Evolutionary conservation across 1,140 invertebrate genomes (phyloP).

Genomic region (Lepidurus apus): DNA sequence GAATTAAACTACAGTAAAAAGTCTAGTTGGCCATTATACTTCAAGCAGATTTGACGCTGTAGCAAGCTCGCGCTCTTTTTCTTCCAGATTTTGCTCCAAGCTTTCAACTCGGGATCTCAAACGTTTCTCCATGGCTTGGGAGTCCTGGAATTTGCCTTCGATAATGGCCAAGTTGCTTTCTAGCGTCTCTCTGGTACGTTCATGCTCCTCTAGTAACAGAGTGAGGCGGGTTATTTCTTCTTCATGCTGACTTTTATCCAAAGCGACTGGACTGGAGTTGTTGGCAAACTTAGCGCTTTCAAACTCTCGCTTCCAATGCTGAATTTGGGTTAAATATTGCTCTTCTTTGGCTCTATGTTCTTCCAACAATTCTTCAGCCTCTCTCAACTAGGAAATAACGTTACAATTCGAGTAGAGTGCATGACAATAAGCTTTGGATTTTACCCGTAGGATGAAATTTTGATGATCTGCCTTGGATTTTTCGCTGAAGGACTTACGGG

Average conservation of each 20-base stretch:
- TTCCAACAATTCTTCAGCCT: not conserved
- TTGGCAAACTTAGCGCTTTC: not conserved
- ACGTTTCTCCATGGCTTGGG: conserved; percentile 2
- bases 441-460: not conserved
- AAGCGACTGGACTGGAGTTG: not conserved
- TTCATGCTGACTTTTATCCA: not conserved
- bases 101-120: conserved; percentile 27
- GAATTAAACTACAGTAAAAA: not conserved
- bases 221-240: not conserved
- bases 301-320: not conserved
- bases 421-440: not conserved
- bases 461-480: not conserved
- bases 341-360: not conserved
- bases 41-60: conserved; percentile 29
- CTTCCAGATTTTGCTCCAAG: conserved; percentile 35
- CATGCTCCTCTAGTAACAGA: not conserved
- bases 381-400: not conserved
- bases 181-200: not conserved
- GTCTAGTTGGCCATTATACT: conserved; percentile 14
- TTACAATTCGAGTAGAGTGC: not conserved
- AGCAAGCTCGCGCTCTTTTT: conserved; percentile 36
- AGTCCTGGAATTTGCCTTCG: not conserved
- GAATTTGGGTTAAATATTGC: not conserved
- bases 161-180: not conserved
- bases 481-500: not conserved